Base-by-base conservation (phyloP, 2,888 invertebrate species). In the Noctua comes region DNA sequence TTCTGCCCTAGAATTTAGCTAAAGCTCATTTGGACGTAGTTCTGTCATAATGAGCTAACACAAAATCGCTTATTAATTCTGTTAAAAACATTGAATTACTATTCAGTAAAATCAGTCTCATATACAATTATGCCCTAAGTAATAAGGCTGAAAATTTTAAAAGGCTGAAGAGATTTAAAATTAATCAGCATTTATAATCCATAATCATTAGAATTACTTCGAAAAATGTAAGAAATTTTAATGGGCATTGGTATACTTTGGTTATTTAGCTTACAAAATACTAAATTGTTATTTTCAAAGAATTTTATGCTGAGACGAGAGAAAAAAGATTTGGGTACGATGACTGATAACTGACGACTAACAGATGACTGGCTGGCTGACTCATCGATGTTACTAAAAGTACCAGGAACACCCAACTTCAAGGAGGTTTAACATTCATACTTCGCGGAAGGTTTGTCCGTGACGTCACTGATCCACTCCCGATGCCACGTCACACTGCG, bases 381-480 rank as follows among this genome's bases (percentile, higher is more conserved):
- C 43, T 83, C 83, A 85, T 75, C 57, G 54, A 43, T 8, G 21
- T 54, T 7, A 59, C 54, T 51, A 27, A 59, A 59, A 57, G 68
- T 68, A 73, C 80, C 43, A 48, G 62, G 66, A 66, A 73, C 66
- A 57, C n/a, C 43, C n/a, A 81, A 84, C 10, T 84, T 71, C 59
- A 31, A 71, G 31, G 57, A 43, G 70, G 16, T 48, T 40, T 8
- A 59, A 46, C 54, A 21, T 83, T 31, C 40, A 48, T 27, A 27
- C 48, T 64, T 72, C 24, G 43, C 16, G 11, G 72, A 65, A 66
- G n/a, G 43, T 69, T 59, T 8, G 0, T 6, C 8, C 24, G 16
- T 86, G 84, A 87, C 87, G 79, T 86, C 87, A 84, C 24, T 0
- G 10, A 46, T 46, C 43, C 54, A 72, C 69, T 31, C 69, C 59